These are phyloP conservation scores for Atrichornis clamosus DNA, from an alignment of 2,113 vertebrate species.

Conservation along the genomic window DNA sequence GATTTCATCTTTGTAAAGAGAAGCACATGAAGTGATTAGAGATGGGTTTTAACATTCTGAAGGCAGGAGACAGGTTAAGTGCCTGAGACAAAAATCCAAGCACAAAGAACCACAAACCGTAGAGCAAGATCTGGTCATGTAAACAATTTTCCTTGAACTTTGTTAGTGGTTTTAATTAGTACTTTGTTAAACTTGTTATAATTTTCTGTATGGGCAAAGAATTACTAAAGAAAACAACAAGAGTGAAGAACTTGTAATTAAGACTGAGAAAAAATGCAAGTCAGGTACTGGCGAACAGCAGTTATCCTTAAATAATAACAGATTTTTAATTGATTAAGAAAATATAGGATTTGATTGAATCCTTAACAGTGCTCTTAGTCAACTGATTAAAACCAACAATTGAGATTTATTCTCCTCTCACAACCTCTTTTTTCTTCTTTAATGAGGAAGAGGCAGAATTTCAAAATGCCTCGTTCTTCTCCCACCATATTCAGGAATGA, in stretches of 20 bases:
- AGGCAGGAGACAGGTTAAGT: background rate
- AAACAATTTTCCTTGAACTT: background rate
- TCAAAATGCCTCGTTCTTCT: background rate
- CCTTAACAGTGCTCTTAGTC: background rate
- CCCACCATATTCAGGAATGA: background rate
- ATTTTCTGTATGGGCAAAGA: background rate
- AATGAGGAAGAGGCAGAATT: background rate
- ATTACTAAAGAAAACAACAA: background rate
- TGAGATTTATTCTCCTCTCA: background rate
- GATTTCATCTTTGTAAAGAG: background rate
- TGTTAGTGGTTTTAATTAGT: no score
- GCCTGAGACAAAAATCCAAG: background rate
- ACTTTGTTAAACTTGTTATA: background rate
- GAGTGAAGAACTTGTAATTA: background rate
- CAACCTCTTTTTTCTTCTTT: background rate
- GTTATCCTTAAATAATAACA: background rate
- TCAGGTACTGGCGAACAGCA: background rate
- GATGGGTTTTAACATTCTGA: background rate
- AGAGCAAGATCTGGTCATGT: fast-evolving
- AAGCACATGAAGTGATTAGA: background rate
- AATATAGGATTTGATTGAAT: background rate
- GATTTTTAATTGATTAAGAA: background rate
- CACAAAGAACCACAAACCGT: background rate
- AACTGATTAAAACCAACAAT: background rate
- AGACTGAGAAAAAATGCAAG: background rate